Conservation (phyloP, 2,113 vertebrate genomes). For the Argyrosomus japonicus region DNA sequence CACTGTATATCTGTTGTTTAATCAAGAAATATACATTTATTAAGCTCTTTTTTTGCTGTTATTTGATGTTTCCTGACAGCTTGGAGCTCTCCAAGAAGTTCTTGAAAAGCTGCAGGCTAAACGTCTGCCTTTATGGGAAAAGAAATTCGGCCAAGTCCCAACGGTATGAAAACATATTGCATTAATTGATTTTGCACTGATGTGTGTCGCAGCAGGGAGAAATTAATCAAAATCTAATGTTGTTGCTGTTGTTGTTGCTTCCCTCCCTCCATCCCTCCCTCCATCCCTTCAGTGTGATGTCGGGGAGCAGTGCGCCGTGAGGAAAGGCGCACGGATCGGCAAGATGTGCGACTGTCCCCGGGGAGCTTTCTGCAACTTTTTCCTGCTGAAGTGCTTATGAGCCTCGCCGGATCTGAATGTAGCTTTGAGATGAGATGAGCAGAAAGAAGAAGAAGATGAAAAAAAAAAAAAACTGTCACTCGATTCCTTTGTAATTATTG, state of each 20-base stretch:
- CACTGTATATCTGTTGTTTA: no score
- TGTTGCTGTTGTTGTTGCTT: background rate
- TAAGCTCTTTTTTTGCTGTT: background rate
- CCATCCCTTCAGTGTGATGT: constrained; percentile 78
- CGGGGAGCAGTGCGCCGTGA: constrained; percentile 84
- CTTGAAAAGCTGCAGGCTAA: constrained; percentile 87
- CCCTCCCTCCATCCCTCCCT: no score
- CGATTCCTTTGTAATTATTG: constrained; percentile 58
- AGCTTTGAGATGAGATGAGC: background rate
- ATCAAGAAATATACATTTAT: background rate
- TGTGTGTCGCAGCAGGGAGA: background rate
- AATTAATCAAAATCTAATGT: background rate
- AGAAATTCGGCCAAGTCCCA: constrained; percentile 87
- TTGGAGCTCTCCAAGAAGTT: constrained; percentile 85
- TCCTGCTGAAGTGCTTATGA: constrained; percentile 87
- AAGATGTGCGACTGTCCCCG: constrained; percentile 86
- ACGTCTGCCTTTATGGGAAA: constrained; percentile 82
- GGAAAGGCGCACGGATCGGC: constrained; percentile 86
- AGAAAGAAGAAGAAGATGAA: background rate
- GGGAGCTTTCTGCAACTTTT: constrained; percentile 82
- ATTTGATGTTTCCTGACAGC: constrained; percentile 65
- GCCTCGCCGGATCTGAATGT: constrained; percentile 51
- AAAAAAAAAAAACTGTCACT: constrained; percentile 19
- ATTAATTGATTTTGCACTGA: no score
- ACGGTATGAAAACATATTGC: constrained; percentile 70